phyloP scores from a whole-genome alignment of 2,888 invertebrate genomes.

The Dilophus febrilis region DNA sequence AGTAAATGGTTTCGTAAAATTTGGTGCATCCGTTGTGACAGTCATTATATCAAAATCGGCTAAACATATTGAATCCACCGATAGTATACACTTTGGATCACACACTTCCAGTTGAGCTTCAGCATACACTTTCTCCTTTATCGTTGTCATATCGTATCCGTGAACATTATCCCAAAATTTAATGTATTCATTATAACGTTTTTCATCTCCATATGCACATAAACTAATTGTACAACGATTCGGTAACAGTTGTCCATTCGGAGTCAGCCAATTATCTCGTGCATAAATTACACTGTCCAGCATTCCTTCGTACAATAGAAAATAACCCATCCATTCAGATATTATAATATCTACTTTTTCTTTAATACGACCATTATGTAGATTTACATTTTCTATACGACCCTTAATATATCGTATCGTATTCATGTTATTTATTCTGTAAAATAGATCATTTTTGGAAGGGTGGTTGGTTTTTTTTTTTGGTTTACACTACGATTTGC shows the following conservation, averaged over 20 bases:
- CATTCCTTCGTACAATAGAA: slow-evolving; percentile 93
- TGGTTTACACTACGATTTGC: too few species aligned
- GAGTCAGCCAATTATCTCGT: slow-evolving; percentile 59
- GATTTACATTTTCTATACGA: slow-evolving; percentile 61
- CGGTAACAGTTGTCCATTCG: slow-evolving; percentile 62
- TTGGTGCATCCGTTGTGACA: slow-evolving; percentile 52
- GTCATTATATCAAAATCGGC: slow-evolving; percentile 59
- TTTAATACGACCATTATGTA: too few species aligned
- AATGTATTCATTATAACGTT: slow-evolving; percentile 52
- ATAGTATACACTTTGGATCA: slow-evolving; percentile 40
- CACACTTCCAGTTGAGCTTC: slow-evolving; percentile 58
- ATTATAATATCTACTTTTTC: slow-evolving; percentile 80
- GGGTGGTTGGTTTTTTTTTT: too few species aligned
- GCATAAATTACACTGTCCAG: slow-evolving; percentile 83
- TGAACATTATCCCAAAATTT: slow-evolving; percentile 88
- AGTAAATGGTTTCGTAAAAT: slow-evolving; percentile 53
- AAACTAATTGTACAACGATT: slow-evolving; percentile 70
- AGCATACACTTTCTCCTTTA: slow-evolving; percentile 66
- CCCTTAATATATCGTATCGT: slow-evolving; percentile 68
- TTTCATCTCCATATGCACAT: slow-evolving; percentile 60
- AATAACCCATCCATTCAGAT: slow-evolving; percentile 99
- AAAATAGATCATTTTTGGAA: slow-evolving; percentile 2
- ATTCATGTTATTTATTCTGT: slow-evolving; percentile 31
- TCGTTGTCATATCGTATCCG: slow-evolving; percentile 82
- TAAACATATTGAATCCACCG: slow-evolving; percentile 43